phyloP scores from a whole-genome alignment of 2,113 vertebrate genomes.

The Lates calcarifer region DNA sequence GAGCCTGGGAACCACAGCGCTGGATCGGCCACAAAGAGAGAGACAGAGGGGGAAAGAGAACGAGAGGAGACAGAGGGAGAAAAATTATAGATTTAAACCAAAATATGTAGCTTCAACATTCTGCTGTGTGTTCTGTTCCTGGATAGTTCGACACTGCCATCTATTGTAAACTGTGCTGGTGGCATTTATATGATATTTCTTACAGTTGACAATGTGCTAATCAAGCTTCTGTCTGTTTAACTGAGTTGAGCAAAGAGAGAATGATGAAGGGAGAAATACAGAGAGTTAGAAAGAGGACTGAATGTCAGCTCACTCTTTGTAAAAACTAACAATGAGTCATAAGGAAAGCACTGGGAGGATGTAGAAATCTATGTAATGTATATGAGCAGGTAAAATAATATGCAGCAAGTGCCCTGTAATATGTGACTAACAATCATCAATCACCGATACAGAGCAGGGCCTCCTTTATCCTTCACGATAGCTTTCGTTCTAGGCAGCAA shows the following conservation, averaged over 20 bases:
- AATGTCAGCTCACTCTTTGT: neutral
- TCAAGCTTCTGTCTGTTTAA: conserved; percentile 6
- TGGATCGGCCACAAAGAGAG: conserved; percentile 66
- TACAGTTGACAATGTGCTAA: conserved; percentile 28
- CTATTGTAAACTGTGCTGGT: conserved; percentile 61
- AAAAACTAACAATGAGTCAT: conserved; percentile 29
- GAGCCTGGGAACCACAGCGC: conserved; percentile 72
- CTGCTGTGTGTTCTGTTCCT: conserved; percentile 37
- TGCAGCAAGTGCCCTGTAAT: neutral
- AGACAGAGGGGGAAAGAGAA: conserved; percentile 29
- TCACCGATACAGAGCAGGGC: neutral
- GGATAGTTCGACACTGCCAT: conserved; percentile 75
- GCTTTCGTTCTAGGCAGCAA: neutral
- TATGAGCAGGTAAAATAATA: conserved; percentile 2
- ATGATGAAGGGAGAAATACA: neutral
- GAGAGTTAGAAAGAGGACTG: conserved; percentile 1
- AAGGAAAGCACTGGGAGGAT: neutral
- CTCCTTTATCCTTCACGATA: neutral
- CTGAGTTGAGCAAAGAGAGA: neutral
- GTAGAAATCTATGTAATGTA: conserved; percentile 9
- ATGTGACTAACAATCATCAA: conserved; percentile 14
- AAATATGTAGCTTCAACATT: conserved; percentile 54
- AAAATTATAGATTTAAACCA: conserved; percentile 62
- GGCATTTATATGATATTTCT: conserved; percentile 33
- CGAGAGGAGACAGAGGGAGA: conserved; percentile 40